Conservation (phyloP, 1,140 invertebrate species). For the Sesamia nonagrioides region DNA sequence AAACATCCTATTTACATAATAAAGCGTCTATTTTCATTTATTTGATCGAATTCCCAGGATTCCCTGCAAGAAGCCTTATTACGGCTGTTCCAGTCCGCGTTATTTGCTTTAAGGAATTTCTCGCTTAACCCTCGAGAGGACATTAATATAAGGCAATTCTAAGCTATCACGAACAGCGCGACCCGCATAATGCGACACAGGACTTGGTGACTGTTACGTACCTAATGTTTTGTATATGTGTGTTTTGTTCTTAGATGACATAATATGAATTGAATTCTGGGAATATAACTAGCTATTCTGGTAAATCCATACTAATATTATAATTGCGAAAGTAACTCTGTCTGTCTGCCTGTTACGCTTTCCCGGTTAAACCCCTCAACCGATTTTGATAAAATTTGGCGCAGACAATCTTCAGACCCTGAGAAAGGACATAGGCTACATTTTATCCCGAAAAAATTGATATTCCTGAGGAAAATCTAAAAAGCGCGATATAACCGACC, state of each 20-base stretch:
- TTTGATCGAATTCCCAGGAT: conserved; percentile 21
- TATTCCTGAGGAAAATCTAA: too few species aligned
- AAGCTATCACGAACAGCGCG: conserved; percentile 41
- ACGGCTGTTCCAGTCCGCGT: conserved; percentile 22
- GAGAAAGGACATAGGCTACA: too few species aligned
- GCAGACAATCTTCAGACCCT: too few species aligned
- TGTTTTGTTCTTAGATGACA: conserved; percentile 14
- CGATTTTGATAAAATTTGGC: too few species aligned
- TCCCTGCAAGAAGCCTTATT: conserved; percentile 9
- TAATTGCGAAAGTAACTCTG: too few species aligned
- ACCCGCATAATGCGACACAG: conserved; percentile 46
- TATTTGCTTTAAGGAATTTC: conserved; percentile 41
- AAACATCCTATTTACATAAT: conserved; percentile 29
- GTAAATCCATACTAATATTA: too few species aligned
- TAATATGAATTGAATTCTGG: background rate
- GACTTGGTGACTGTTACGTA: conserved; percentile 21
- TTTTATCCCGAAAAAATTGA: too few species aligned
- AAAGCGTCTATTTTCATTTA: conserved; percentile 25
- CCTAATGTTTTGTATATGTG: conserved; percentile 27
- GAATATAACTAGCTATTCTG: too few species aligned
- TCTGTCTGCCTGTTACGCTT: too few species aligned
- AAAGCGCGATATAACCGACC: too few species aligned
- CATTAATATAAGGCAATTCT: conserved; percentile 47
- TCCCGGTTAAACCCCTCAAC: too few species aligned
- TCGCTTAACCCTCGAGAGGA: conserved; percentile 21